Evolutionary conservation across 2,797 vertebrate genomes (phyloP).

Genomic region (Poecilia gillii): DNA sequence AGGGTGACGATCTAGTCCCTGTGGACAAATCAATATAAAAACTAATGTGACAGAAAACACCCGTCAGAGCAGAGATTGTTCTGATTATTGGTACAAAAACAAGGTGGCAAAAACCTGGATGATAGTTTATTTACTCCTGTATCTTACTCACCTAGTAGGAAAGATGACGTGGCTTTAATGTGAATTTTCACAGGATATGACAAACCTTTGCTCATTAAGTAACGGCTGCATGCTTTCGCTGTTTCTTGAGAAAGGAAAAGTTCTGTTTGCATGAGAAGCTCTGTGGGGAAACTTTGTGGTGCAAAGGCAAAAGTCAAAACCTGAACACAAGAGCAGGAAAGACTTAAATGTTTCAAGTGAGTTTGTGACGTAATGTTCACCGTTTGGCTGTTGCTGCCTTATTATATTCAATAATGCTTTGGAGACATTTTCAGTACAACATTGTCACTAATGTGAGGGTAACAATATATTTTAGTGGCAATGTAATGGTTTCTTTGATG

Average conservation of each 20-base stretch:
- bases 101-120: neutral
- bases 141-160: neutral
- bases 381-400: neutral
- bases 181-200: neutral
- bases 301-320: neutral
- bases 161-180: neutral
- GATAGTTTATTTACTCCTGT: neutral
- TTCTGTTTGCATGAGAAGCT: conserved; percentile 4
- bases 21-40: neutral
- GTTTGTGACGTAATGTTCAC: neutral
- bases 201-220: neutral
- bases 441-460: too few relatives aligned
- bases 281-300: neutral
- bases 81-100: neutral
- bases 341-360: neutral
- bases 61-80: neutral
- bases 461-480: neutral
- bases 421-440: neutral
- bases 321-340: neutral
- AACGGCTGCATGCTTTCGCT: neutral
- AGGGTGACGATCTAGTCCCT: neutral
- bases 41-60: neutral
- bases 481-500: neutral
- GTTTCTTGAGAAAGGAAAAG: neutral
- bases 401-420: neutral